A percentile compares a stretch with the other conserved stretches of the same genome.
These are phyloP conservation scores for Listronotus bonariensis DNA, from an alignment of 1,140 invertebrate species.

Conservation along the genomic window DNA sequence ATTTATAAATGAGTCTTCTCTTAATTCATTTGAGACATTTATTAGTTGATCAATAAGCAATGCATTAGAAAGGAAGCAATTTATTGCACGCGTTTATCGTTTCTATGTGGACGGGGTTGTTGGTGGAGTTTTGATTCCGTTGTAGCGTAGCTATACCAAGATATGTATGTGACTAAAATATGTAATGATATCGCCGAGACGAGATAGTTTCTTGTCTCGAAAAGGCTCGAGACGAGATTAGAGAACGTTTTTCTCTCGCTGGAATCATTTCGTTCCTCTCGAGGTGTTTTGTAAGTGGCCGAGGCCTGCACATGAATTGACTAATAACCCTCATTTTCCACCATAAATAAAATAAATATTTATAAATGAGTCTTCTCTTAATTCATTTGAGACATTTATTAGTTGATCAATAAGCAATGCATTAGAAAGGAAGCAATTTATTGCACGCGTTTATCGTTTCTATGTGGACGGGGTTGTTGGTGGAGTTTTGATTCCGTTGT, in stretches of 20 bases:
- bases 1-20: conserved; percentile 10
- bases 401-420: conserved; percentile 2
- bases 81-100: not conserved
- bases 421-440: not conserved
- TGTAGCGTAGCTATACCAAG: too few relatives aligned
- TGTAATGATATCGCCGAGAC: too few relatives aligned
- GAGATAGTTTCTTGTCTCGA: too few relatives aligned
- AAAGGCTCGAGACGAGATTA: too few relatives aligned
- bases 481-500: too few relatives aligned
- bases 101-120: not conserved
- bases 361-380: conserved; percentile 7
- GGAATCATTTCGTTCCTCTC: too few relatives aligned
- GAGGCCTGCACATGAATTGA: too few relatives aligned
- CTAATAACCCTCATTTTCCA: conserved; percentile 1
- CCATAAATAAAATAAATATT: conserved; percentile 8
- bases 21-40: conserved; percentile 6
- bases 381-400: conserved; percentile 6
- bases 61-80: not conserved
- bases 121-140: too few relatives aligned
- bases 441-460: not conserved
- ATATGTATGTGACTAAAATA: too few relatives aligned
- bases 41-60: conserved; percentile 7
- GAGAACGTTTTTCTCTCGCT: too few relatives aligned
- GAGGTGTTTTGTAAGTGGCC: too few relatives aligned
- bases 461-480: too few relatives aligned